These are phyloP conservation scores for Melipona beecheii DNA, from an alignment of 2,888 invertebrate genomes.

Conservation along the genomic window DNA sequence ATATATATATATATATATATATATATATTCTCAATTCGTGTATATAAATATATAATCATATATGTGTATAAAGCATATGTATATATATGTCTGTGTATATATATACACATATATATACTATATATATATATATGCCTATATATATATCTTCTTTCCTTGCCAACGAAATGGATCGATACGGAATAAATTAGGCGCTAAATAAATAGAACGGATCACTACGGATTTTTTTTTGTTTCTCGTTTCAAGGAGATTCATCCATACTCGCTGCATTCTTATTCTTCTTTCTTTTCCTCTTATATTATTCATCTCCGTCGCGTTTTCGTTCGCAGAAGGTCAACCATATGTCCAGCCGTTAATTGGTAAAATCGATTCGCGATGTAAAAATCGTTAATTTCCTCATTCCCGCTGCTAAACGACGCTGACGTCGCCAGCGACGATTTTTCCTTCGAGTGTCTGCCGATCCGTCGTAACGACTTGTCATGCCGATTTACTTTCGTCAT, in stretches of 20 bases:
- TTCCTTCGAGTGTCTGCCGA: background rate
- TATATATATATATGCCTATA: conserved; percentile 21
- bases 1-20: background rate
- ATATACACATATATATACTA: background rate
- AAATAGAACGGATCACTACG: conserved; percentile 68
- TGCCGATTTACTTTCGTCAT: background rate
- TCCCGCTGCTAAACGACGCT: background rate
- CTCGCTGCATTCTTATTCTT: conserved; percentile 10
- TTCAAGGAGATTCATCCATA: conserved; percentile 27
- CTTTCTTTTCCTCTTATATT: background rate
- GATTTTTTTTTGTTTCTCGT: conserved; percentile 20
- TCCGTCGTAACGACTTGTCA: background rate
- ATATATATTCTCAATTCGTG: background rate
- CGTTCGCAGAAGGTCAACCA: background rate
- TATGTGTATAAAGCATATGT: background rate
- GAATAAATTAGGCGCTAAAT: conserved; percentile 74
- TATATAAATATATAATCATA: background rate
- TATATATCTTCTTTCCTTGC: conserved; percentile 24
- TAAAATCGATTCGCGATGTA: background rate
- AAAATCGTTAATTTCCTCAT: background rate
- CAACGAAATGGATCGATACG: conserved; percentile 56
- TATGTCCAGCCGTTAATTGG: background rate
- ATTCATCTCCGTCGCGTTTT: background rate
- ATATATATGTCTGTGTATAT: background rate
- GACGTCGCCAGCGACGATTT: background rate